Percentiles rank a stretch among this genome's conserved stretches.
phyloP scores from a whole-genome alignment of 2,888 invertebrate genomes.

The Entomobrya proxima region DNA sequence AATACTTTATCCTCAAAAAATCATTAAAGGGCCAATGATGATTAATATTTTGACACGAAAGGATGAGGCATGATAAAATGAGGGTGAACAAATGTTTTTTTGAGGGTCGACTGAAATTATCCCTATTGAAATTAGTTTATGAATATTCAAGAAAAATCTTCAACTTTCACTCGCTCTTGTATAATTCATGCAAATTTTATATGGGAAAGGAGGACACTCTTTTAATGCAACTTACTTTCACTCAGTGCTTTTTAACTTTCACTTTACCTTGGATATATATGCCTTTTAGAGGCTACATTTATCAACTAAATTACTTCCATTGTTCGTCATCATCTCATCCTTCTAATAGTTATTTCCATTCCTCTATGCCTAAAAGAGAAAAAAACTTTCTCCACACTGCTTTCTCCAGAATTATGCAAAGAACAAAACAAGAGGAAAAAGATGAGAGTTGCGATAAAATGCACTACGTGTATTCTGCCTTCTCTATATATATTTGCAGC shows the following conservation, averaged over 20 bases:
- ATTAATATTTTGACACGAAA: no score
- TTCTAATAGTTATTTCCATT: neutral
- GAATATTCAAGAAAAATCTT: neutral
- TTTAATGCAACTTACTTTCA: neutral
- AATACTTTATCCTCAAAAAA: no score
- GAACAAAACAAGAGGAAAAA: no score
- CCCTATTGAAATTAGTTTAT: neutral
- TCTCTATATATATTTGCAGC: no score
- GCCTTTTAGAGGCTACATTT: neutral
- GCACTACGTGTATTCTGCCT: no score
- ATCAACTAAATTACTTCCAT: conserved; percentile 6
- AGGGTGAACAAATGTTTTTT: neutral
- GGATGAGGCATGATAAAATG: no score
- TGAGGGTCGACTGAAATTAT: neutral
- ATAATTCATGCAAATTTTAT: conserved; percentile 35
- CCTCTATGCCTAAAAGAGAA: neutral
- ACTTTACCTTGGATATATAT: neutral
- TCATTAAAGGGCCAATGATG: no score
- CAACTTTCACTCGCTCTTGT: neutral
- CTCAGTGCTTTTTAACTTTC: neutral
- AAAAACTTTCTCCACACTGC: neutral
- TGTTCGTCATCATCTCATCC: neutral
- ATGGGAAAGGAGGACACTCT: neutral
- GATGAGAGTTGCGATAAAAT: no score
- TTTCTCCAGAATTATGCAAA: no score